Evolutionary conservation across 2,888 invertebrate genomes (phyloP).

Genomic region (Protula sp.): DNA sequence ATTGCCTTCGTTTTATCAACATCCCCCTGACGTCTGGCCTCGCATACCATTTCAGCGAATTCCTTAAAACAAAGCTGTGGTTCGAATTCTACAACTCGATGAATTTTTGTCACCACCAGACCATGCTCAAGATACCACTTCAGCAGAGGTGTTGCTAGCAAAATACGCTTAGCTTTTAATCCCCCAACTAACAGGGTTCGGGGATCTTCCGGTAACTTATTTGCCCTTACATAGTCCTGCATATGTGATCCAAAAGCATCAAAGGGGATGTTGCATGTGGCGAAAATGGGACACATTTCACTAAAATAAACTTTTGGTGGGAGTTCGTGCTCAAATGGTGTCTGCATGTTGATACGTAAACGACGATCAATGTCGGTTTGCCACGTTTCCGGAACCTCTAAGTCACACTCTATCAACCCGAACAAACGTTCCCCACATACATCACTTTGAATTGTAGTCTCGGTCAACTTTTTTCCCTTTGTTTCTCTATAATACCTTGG

Average conservation of each 20-base stretch:
- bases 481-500: not conserved
- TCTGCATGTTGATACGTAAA: too few species aligned
- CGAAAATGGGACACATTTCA: not conserved
- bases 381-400: not conserved
- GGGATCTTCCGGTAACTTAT: too few species aligned
- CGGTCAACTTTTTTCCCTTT: too few species aligned
- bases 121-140: slow-evolving; percentile 1
- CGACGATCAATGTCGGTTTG: not conserved
- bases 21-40: slow-evolving; percentile 19
- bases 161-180: not conserved
- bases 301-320: not conserved
- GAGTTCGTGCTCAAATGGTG: too few species aligned
- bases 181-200: slow-evolving; percentile 1
- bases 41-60: slow-evolving; percentile 4
- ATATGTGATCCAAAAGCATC: not conserved
- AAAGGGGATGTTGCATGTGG: not conserved
- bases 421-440: too few species aligned
- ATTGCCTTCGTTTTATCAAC: slow-evolving; percentile 9
- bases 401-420: not conserved
- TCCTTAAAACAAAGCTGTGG: not conserved
- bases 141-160: not conserved
- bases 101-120: not conserved
- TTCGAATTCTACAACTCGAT: not conserved
- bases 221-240: too few species aligned
- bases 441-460: too few species aligned